These are phyloP conservation scores for Achroia grisella DNA, from an alignment of 1,140 invertebrate species.

Conservation along the genomic window DNA sequence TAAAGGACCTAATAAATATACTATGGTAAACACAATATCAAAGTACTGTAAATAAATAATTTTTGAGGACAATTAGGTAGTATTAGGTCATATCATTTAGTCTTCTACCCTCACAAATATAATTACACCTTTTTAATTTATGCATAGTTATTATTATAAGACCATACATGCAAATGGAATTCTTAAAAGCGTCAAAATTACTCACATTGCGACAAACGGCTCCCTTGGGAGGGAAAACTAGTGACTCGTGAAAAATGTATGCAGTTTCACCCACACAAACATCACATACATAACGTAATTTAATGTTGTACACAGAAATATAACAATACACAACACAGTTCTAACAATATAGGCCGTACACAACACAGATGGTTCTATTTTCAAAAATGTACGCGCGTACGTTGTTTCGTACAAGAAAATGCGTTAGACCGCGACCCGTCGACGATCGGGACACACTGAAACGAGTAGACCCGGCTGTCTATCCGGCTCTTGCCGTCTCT, in stretches of 20 bases:
- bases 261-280: conserved; percentile 6
- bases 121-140: no score
- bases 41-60: no score
- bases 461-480: conserved; percentile 47
- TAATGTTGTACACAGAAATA: not conserved
- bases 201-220: conserved; percentile 24
- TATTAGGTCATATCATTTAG: no score
- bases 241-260: conserved; percentile 4
- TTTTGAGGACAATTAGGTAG: no score
- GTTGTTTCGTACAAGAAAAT: not conserved
- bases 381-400: conserved; percentile 4
- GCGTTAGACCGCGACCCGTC: conserved; percentile 33
- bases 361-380: conserved; percentile 2
- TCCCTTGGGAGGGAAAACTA: conserved; percentile 13
- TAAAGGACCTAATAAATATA: no score
- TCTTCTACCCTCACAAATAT: no score
- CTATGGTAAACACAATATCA: no score
- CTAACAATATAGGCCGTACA: not conserved
- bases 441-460: conserved; percentile 50
- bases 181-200: conserved; percentile 21
- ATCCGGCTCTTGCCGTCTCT: conserved; percentile 31
- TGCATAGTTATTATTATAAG: no score
- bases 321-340: conserved; percentile 2
- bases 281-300: no score
- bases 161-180: not conserved